phyloP scores from a whole-genome alignment of 2,113 vertebrate genomes.

The Campylorhamphus procurvoides region DNA sequence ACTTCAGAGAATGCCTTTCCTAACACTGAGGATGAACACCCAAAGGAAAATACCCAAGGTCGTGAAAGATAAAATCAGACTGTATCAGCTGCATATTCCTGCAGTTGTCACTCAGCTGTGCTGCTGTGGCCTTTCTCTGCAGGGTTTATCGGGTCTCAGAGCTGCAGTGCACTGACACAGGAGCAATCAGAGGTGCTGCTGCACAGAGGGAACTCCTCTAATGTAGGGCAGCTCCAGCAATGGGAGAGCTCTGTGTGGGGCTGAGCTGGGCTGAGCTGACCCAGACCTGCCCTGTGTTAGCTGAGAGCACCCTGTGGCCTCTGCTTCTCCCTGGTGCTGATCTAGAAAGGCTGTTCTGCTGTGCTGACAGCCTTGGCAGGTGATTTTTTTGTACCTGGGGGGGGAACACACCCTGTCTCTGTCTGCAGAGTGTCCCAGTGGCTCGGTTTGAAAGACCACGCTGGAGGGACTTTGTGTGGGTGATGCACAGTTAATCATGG shows the following conservation, averaged over 20 bases:
- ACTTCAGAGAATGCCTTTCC: not conserved
- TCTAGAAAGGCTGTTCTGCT: not conserved
- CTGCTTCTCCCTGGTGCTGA: not conserved
- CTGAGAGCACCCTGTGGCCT: not conserved
- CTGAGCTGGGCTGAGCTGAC: not conserved
- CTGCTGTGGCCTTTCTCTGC: not conserved
- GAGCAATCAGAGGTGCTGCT: not conserved
- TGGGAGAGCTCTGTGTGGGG: not conserved
- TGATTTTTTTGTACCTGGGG: not conserved
- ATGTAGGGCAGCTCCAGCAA: not conserved
- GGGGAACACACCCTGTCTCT: not conserved
- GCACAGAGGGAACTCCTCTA: not conserved
- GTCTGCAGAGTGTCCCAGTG: not conserved
- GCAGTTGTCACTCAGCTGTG: conserved; percentile 1
- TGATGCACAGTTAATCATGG: not conserved
- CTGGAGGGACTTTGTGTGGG: not conserved
- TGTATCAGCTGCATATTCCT: not conserved
- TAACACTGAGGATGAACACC: not conserved
- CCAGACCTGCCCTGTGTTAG: not conserved
- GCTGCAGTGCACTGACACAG: not conserved
- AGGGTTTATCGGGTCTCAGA: not conserved
- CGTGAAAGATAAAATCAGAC: not conserved
- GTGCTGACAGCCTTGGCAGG: not conserved
- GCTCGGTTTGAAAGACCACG: not conserved
- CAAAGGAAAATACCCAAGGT: not conserved